These are phyloP conservation scores for Odontomyia ornata DNA, from an alignment of 2,888 invertebrate genomes.

Conservation along the genomic window DNA sequence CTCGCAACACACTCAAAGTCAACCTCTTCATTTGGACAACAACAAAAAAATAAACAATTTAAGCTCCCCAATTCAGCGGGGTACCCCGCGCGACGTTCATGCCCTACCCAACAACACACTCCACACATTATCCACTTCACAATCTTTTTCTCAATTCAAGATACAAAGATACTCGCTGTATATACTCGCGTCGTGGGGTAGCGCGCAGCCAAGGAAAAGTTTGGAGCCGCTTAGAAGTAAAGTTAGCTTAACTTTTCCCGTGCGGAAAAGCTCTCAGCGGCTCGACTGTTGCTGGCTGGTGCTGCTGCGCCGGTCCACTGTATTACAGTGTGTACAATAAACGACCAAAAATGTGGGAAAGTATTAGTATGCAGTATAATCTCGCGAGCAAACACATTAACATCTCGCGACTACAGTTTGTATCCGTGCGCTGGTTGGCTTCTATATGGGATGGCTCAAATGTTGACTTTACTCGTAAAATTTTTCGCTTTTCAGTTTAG, in stretches of 20 bases:
- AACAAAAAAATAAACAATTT: constrained; percentile 3
- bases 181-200: too few species aligned
- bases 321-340: not conserved
- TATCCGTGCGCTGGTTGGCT: not conserved
- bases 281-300: not conserved
- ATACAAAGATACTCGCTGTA: too few species aligned
- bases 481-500: constrained; percentile 34
- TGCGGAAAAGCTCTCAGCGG: too few species aligned
- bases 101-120: too few species aligned
- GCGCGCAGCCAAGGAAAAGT: too few species aligned
- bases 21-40: not conserved
- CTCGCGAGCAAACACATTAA: not conserved
- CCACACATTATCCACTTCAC: too few species aligned
- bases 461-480: constrained; percentile 39
- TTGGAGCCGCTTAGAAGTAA: too few species aligned
- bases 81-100: not conserved
- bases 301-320: not conserved
- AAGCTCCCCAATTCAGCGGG: constrained; percentile 5
- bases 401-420: not conserved
- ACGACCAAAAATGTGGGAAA: not conserved
- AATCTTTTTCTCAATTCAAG: too few species aligned
- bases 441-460: constrained; percentile 15
- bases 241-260: too few species aligned
- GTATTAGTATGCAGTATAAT: constrained; percentile 11
- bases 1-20: not conserved